A percentile compares a stretch with the other conserved stretches of the same genome.
Evolutionary conservation across 2,797 vertebrate species (phyloP).

Genomic region (Micropoecilia bifurca): DNA sequence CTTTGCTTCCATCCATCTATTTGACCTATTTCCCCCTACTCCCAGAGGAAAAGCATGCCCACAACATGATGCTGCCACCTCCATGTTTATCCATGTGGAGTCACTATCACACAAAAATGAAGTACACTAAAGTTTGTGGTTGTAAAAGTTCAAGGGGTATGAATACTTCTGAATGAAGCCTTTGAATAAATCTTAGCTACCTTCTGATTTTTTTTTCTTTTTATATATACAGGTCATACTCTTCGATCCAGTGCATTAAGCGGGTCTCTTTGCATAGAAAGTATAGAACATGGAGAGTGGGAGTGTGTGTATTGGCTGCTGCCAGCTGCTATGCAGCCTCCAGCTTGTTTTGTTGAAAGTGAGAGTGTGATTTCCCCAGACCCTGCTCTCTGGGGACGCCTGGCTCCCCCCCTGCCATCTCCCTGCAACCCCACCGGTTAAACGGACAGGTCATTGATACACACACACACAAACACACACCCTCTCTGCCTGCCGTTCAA

Average conservation of each 20-base stretch:
- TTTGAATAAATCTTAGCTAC: not conserved
- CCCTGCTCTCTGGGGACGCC: slow-evolving; percentile 72
- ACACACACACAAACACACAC: slow-evolving; percentile 20
- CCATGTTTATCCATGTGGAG: not conserved
- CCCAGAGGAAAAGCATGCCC: not conserved
- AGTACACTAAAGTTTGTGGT: not conserved
- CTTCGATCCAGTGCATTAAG: slow-evolving; percentile 53
- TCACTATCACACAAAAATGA: not conserved
- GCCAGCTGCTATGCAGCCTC: slow-evolving; percentile 72
- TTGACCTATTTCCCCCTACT: not conserved
- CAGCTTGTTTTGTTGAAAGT: slow-evolving; percentile 76
- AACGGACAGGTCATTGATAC: slow-evolving; percentile 78
- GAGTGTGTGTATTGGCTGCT: slow-evolving; percentile 62
- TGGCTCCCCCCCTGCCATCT: slow-evolving; percentile 72
- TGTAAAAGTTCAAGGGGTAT: not conserved
- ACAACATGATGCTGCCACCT: not conserved
- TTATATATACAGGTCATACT: slow-evolving; percentile 34
- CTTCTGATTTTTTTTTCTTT: slow-evolving; percentile 6
- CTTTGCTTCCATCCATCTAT: not conserved
- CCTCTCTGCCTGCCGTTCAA: slow-evolving; percentile 60
- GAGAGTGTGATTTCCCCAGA: slow-evolving; percentile 82
- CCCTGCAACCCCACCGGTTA: slow-evolving; percentile 72
- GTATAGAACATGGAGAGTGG: slow-evolving; percentile 64
- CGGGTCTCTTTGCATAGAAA: slow-evolving; percentile 74
- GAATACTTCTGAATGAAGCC: not conserved